A percentile compares a stretch with the other conserved stretches of the same genome.
phyloP scores from a whole-genome alignment of 2,888 invertebrate species.

The Sicus ferrugineus region DNA sequence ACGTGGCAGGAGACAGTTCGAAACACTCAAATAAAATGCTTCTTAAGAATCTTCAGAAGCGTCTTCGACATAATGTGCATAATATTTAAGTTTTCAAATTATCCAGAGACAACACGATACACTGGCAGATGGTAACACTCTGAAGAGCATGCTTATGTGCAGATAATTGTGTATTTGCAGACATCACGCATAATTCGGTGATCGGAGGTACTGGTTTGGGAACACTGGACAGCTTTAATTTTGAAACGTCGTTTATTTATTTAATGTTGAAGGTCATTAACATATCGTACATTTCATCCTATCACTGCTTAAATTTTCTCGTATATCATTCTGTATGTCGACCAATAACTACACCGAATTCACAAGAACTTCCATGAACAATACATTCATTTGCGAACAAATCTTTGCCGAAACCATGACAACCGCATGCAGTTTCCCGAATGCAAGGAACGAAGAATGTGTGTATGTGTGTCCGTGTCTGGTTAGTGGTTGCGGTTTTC shows the following conservation, averaged over 20 bases:
- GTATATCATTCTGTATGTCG: background rate
- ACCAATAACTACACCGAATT: background rate
- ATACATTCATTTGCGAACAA: background rate
- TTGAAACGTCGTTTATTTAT: background rate
- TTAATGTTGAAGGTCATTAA: background rate
- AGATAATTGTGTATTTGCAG: too few relatives aligned
- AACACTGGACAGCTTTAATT: too few relatives aligned
- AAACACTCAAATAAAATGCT: too few relatives aligned
- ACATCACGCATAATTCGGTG: too few relatives aligned
- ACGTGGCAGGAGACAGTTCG: too few relatives aligned
- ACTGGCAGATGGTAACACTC: too few relatives aligned
- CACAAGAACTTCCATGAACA: background rate
- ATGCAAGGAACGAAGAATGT: too few relatives aligned
- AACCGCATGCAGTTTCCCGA: conserved; percentile 14
- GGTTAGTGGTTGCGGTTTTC: background rate
- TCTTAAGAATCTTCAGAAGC: background rate
- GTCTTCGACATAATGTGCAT: background rate
- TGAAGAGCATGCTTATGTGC: too few relatives aligned
- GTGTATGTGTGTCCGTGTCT: background rate
- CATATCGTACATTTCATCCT: background rate
- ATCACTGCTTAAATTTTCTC: background rate
- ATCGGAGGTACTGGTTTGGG: too few relatives aligned
- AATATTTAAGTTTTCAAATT: background rate
- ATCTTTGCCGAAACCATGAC: conserved; percentile 31
- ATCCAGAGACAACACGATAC: too few relatives aligned